Conservation (phyloP, 2,113 vertebrate genomes). For the Herpailurus yagouaroundi region DNA sequence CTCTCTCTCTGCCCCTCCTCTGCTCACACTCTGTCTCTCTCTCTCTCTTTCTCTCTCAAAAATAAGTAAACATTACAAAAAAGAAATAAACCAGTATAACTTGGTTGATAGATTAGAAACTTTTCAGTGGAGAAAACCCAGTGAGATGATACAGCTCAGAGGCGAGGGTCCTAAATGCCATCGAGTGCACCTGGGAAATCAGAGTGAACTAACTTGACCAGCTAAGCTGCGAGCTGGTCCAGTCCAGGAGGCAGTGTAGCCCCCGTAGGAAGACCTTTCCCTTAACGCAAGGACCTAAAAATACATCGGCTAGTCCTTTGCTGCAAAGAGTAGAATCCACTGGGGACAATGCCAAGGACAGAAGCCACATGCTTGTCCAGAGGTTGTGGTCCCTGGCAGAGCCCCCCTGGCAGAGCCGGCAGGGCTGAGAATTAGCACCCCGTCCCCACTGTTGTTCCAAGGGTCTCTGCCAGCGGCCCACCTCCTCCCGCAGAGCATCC, state of each 20-base stretch:
- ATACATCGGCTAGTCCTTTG: neutral
- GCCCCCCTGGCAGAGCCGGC: accelerated
- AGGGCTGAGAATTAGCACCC: neutral
- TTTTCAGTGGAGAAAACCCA: neutral
- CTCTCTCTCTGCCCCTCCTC: too few relatives aligned
- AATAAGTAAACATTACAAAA: too few relatives aligned
- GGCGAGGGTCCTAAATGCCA: neutral
- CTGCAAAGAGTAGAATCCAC: neutral
- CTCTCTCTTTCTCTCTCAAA: too few relatives aligned
- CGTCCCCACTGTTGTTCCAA: accelerated
- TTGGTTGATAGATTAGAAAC: neutral
- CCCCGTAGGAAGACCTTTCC: neutral
- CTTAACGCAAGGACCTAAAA: neutral
- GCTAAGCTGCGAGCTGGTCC: accelerated
- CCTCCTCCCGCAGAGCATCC: accelerated
- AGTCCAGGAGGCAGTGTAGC: neutral
- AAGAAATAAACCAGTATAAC: accelerated
- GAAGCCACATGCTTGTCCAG: accelerated
- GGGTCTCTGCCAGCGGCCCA: neutral
- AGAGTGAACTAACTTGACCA: accelerated
- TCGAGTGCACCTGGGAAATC: accelerated
- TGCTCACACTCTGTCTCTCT: too few relatives aligned
- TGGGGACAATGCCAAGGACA: neutral
- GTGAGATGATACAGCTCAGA: accelerated
- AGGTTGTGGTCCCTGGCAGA: neutral